Base-by-base conservation (phyloP, 2,888 invertebrate species). In the Mythimna vitellina region DNA sequence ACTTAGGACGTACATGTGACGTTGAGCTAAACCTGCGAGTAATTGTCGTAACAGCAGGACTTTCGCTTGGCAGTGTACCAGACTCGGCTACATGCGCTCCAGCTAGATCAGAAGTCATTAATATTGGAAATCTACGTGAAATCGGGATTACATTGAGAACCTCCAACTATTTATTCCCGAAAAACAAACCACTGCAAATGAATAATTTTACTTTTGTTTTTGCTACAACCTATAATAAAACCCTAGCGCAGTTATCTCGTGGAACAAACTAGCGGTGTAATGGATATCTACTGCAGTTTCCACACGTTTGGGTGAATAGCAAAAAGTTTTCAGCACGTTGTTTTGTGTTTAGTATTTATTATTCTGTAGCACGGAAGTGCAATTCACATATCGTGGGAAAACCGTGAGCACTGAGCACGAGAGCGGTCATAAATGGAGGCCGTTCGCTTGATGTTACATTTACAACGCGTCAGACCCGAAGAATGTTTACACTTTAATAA, bases 291-390 rank as follows among this genome's bases (percentile, higher is more conserved):
- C 73, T 64, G 72, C 73, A 71, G 85, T 84, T 85, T 82, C 81
- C 82, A 84, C 84, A 80, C 84, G 86, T 87, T 77, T 75, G 76
- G 73, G 75, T 79, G 76, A 82, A 86, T 75, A 83, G 84, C 79
- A 87, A 89, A 88, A 90, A 87, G 83, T 87, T 86, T 83, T 80
- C 80, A 85, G 74, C 83, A 74, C 80, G 65, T 77, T 75, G 80
- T 78, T 82, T 85, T 78, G 63, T 65, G 73, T 72, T 87, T 85
- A 82, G 83, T 88, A 89, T 89, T 89, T 90, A 88, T 88, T 87
- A 87, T 86, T 85, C 80, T 81, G 77, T 74, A 78, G 84, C 85
- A 86, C 83, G 85, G 84, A 85, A 80, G 85, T 82, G 86, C 85
- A 85, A 86, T 87, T 84, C 85, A 81, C 86, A 84, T 86, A 81